These are phyloP conservation scores for Polyploca ridens DNA, from an alignment of 2,888 invertebrate species.

Conservation along the genomic window DNA sequence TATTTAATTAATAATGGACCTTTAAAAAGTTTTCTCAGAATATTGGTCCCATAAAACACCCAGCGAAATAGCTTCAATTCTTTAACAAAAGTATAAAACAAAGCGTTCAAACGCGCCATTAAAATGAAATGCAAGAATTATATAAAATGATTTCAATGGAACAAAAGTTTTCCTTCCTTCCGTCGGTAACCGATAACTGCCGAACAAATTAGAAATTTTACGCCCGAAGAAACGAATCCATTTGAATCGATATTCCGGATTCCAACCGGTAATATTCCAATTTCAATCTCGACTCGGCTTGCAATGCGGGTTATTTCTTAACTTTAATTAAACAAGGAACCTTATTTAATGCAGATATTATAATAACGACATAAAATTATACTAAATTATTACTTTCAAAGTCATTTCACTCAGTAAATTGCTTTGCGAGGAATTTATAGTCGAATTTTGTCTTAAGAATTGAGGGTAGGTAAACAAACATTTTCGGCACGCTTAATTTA, in stretches of 20 bases:
- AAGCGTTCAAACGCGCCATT: constrained; percentile 5
- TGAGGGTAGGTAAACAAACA: background rate
- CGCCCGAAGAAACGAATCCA: constrained; percentile 45
- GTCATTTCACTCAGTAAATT: background rate
- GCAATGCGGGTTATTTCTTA: background rate
- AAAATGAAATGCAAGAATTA: constrained; percentile 30
- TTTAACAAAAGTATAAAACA: background rate
- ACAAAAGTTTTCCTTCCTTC: constrained; percentile 21
- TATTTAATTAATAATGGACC: no score
- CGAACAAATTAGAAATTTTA: constrained; percentile 63
- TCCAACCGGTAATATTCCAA: constrained; percentile 41
- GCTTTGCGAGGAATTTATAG: background rate
- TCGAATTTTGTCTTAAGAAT: background rate
- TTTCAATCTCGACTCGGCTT: constrained; percentile 23
- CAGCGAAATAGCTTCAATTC: background rate
- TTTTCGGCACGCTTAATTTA: background rate
- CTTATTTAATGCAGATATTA: background rate
- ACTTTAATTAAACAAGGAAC: constrained; percentile 5
- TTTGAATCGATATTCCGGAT: constrained; percentile 45
- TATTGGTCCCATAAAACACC: no score
- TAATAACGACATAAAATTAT: constrained; percentile 1
- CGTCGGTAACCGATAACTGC: constrained; percentile 38
- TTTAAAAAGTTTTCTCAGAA: no score
- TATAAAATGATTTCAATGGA: constrained; percentile 24
- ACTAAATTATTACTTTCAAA: background rate